Base-by-base conservation (phyloP, 2,113 vertebrate genomes). In the Phainopepla nitens region DNA sequence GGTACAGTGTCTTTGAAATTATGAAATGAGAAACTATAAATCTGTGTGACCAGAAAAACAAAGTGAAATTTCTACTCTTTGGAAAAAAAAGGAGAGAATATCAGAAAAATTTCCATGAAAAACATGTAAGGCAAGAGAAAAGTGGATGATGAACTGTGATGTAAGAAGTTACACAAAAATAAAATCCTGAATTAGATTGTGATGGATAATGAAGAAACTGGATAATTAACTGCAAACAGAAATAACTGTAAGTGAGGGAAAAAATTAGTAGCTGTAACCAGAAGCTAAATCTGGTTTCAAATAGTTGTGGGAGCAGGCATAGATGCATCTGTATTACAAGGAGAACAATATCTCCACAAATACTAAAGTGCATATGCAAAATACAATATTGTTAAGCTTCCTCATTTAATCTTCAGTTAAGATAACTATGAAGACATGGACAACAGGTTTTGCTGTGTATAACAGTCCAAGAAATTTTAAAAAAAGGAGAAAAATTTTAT, bases 311-410 rank as follows among this genome's bases (percentile, higher is more conserved):
- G 7, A 87, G 10, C 2, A 76, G 44, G 6, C 2, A 10, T 11
- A 53, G 31, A 13, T 18, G 3, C 10, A 19, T 41, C 13, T 33
- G 0, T 17, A 20, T 64, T 57, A n/a, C 10, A 36, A 27, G 8
- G 17, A 70, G 4, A 16, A 61, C 5, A n/a, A 16, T 23, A 77
- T 8, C 27, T 62, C 18, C 16, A 24, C 10, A 50, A n/a, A 25
- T 24, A 53, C 7, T 57, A 7, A 42, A 33, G 3, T 29, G 4
- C 28, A 4, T 10, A 39, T 25, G 11, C 4, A 54, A 41, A 50
- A n/a, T 23, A 21, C 0, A 1, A 13, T 29, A n/a, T 60, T 31
- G 1, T 50, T 42, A 64, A 36, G 2, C 11, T 7, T 87, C 7
- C 4, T 76, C 2, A 16, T 83, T 83, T 65, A 42, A 7, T 33